A percentile compares a stretch with the other conserved stretches of the same genome.
These are phyloP conservation scores for Cryptus armator DNA, from an alignment of 2,888 invertebrate genomes.

Conservation along the genomic window DNA sequence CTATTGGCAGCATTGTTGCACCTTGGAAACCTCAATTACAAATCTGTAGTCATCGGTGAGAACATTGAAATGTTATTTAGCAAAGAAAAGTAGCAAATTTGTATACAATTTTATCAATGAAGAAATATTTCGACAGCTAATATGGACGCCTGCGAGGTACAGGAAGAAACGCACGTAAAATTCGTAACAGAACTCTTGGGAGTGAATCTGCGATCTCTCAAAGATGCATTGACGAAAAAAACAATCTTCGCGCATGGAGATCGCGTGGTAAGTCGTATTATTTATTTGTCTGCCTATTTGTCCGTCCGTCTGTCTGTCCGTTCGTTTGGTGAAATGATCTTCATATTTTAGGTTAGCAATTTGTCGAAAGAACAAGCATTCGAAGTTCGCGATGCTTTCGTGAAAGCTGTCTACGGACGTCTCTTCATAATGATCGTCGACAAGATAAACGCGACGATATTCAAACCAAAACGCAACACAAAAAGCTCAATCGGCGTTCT, in stretches of 20 bases:
- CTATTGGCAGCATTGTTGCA: constrained; percentile 95
- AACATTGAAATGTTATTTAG: background rate
- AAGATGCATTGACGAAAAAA: constrained; percentile 93
- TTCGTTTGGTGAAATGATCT: too few species aligned
- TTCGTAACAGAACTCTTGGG: constrained; percentile 91
- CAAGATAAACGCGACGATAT: constrained; percentile 95
- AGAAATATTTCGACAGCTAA: constrained; percentile 87
- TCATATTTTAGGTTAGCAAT: constrained; percentile 86
- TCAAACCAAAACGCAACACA: constrained; percentile 87
- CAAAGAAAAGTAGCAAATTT: background rate
- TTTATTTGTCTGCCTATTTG: too few species aligned
- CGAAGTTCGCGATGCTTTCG: constrained; percentile 96
- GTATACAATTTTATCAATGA: background rate
- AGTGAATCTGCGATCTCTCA: constrained; percentile 89
- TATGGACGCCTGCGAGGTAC: constrained; percentile 94
- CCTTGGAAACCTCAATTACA: constrained; percentile 96
- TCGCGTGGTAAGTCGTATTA: constrained; percentile 87
- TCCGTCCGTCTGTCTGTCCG: too few species aligned
- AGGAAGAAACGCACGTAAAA: constrained; percentile 89
- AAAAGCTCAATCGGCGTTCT: constrained; percentile 95
- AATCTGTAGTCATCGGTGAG: constrained; percentile 87
- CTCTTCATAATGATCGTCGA: constrained; percentile 96
- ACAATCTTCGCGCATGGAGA: constrained; percentile 95
- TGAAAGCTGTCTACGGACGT: constrained; percentile 96
- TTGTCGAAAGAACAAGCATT: constrained; percentile 91